These are phyloP conservation scores for Polia nebulosa DNA, from an alignment of 2,888 invertebrate genomes.

Conservation along the genomic window DNA sequence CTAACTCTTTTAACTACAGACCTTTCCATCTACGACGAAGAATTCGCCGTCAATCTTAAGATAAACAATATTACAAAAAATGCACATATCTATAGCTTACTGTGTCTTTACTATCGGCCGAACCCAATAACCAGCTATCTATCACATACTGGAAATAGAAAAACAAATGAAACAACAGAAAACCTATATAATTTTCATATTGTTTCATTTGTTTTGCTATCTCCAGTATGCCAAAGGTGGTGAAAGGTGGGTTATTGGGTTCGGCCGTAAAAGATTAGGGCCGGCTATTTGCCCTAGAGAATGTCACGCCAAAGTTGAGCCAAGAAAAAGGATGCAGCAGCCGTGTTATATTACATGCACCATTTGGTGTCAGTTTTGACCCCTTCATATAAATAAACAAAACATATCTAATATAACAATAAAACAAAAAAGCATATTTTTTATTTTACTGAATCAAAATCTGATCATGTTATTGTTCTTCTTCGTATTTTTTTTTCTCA, in stretches of 20 bases:
- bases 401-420: not conserved
- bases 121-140: too few relatives aligned
- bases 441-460: not conserved
- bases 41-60: too few relatives aligned
- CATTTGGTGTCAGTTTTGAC: not conserved
- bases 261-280: not conserved
- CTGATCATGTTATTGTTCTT: too few relatives aligned
- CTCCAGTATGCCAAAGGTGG: slow-evolving; percentile 1
- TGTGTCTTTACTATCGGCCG: too few relatives aligned
- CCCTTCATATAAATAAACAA: slow-evolving; percentile 1
- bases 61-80: too few relatives aligned
- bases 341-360: slow-evolving; percentile 1
- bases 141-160: too few relatives aligned
- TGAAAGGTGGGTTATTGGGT: slow-evolving; percentile 1
- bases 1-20: too few relatives aligned
- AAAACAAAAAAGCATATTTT: not conserved
- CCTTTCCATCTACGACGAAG: too few relatives aligned
- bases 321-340: slow-evolving; percentile 6
- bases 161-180: slow-evolving; percentile 1
- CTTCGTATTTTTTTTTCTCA: too few relatives aligned
- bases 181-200: slow-evolving; percentile 1
- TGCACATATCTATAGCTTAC: too few relatives aligned
- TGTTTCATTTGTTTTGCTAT: slow-evolving; percentile 3
- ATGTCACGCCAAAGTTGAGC: not conserved
- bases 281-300: not conserved